Evolutionary conservation across 2,888 invertebrate species (phyloP), one percentile per base, ranked within the genome.

Genomic region (Eustalomyia histrio): DNA sequence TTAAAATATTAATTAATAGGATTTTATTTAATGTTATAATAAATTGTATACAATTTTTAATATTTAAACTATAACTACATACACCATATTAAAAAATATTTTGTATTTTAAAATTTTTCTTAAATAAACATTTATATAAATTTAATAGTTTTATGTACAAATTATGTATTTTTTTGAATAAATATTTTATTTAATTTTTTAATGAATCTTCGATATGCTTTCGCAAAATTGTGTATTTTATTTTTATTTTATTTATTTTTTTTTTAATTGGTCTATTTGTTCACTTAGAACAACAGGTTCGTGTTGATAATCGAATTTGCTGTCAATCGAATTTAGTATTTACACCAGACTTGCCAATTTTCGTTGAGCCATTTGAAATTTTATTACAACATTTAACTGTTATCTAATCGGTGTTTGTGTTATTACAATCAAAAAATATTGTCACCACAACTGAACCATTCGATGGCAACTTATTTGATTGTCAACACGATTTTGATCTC

Each of bases 201-300:
- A 29, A 29, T 29, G 29, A 29, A 29, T 33, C 17, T 16, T 58
- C 69, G 69, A 72, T 63, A 72, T 61, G 72, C 39, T 72, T 63
- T 55, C 35, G 39, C 24, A 55, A 29, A n/a, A n/a, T n/a, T n/a
- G n/a, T n/a, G n/a, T n/a, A n/a, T n/a, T n/a, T n/a, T n/a, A n/a
- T n/a, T n/a, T n/a, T n/a, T n/a, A n/a, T n/a, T n/a, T 43, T 50
- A 52, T 52, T n/a, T 10, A 29, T 18, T 2, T 14, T 57, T 43
- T n/a, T 55, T 43, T 57, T 43, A 16, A 21, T 52, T 52, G 52
- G 50, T 29, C 39, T 67, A 55, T 67, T 50, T n/a, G 43, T 17
- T 39, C 43, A 29, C 21, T 60, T 14, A 52, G 8, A 58, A 21
- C n/a, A 21, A 21, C 21, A 21, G 21, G 4, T 21, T 21, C 4